phyloP scores from a whole-genome alignment of 2,888 invertebrate species.

The Drosophila mettleri region DNA sequence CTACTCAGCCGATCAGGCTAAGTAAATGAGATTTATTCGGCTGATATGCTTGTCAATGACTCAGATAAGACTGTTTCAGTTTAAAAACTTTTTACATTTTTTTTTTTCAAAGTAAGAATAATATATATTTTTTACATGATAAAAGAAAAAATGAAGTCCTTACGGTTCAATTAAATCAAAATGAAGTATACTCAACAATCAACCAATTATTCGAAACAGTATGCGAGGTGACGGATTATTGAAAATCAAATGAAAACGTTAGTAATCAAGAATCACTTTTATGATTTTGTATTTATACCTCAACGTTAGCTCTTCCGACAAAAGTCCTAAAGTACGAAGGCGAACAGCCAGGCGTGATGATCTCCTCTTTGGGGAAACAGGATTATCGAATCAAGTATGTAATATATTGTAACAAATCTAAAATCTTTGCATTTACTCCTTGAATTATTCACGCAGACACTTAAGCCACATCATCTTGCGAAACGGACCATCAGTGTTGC shows the following conservation, averaged over 20 bases:
- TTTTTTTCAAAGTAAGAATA: too few relatives aligned
- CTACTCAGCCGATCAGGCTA: too few relatives aligned
- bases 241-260: constrained; percentile 10
- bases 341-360: constrained; percentile 89
- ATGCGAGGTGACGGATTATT: constrained; percentile 30
- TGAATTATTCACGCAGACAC: constrained; percentile 1
- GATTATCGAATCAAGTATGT: constrained; percentile 26
- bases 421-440: too few relatives aligned
- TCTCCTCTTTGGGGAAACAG: constrained; percentile 87
- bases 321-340: constrained; percentile 87
- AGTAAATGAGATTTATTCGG: too few relatives aligned
- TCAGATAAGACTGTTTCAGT: too few relatives aligned
- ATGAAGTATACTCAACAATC: constrained; percentile 44
- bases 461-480: not conserved
- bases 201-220: constrained; percentile 56
- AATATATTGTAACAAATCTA: not conserved
- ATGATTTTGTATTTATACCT: constrained; percentile 28
- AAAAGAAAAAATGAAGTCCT: constrained; percentile 37
- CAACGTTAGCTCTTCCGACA: constrained; percentile 48
- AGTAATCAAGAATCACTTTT: constrained; percentile 5
- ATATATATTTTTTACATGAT: constrained; percentile 35
- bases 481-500: constrained; percentile 12
- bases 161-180: constrained; percentile 68
- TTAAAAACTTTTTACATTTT: not conserved
- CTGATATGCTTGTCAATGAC: too few relatives aligned